Conservation (phyloP, 2,797 vertebrate species). For the Enteromius argenteus region DNA sequence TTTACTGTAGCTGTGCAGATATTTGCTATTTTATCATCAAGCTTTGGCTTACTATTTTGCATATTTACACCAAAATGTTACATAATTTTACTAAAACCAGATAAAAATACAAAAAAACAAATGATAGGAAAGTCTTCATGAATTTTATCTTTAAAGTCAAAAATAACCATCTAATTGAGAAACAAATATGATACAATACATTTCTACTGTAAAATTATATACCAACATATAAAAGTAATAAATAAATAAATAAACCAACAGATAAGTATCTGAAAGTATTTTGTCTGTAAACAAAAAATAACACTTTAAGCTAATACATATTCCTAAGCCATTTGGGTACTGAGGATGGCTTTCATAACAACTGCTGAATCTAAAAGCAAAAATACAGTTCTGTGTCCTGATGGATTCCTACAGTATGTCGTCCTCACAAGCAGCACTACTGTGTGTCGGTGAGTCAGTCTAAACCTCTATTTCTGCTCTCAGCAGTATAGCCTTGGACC, state of each 20-base stretch:
- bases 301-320: neutral
- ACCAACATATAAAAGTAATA: no score
- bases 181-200: neutral
- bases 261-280: neutral
- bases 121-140: constrained; percentile 49
- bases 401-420: neutral
- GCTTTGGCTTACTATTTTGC: constrained; percentile 60
- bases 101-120: constrained; percentile 65
- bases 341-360: neutral
- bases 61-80: constrained; percentile 64
- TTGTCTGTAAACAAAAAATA: neutral
- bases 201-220: neutral
- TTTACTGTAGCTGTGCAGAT: constrained; percentile 81
- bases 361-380: neutral
- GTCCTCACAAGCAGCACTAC: neutral
- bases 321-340: neutral
- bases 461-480: no score
- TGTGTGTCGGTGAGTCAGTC: neutral
- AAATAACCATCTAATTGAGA: neutral
- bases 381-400: neutral
- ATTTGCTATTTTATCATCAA: constrained; percentile 80
- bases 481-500: no score
- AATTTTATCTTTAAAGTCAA: neutral
- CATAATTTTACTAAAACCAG: constrained; percentile 59
- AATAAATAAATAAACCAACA: no score